Evolutionary conservation across 1,140 invertebrate species (phyloP), one percentile per base, ranked within the genome.

Genomic region (Artemia franciscana): DNA sequence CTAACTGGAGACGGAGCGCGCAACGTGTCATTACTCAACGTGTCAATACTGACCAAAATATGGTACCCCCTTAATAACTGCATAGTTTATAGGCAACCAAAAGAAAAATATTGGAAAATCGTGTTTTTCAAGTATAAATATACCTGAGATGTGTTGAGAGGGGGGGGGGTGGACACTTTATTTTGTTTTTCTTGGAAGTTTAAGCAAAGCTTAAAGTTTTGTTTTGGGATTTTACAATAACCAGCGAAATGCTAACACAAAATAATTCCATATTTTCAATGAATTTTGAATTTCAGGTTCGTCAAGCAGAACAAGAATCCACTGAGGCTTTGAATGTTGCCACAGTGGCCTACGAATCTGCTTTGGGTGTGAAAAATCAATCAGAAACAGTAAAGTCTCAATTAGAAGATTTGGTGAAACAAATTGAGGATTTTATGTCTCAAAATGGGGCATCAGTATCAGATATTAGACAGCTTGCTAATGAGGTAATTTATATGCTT

Each of bases 381-480:
- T 81, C 82, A 0, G 78, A 81, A 65, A 69, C 71, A 57, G 72
- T 78, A 7, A 72, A 76, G 4, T 71, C 70, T 27, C 72, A 78
- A 1, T 69, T 83, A 1, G 73, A 78, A 23, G 75, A 78, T 24
- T 70, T 83, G 2, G 81, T 86, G 23, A 75, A 80, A 1, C 78
- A 83, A 67, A 82, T 95, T 21, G 79, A 80, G 63, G 80, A 83
- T 60, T 88, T 90, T 70, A 71, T 92, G 62, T 78, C 78, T 9
- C 81, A 83, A 65, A 80, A 83, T 0, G 84, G 83, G 12, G 83
- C 87, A 1, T 84, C 82, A 57, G 88, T 91, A 0, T 76, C 80
- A 12, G 86, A 91, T 69, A 86, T 95, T 24, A 78, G 85, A 67
- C 77, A 80, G 57, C 69, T 88, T 61, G 86, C 88, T 1, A 77